Evolutionary conservation across 2,888 invertebrate species (phyloP).

Genomic region (Thera obeliscata): DNA sequence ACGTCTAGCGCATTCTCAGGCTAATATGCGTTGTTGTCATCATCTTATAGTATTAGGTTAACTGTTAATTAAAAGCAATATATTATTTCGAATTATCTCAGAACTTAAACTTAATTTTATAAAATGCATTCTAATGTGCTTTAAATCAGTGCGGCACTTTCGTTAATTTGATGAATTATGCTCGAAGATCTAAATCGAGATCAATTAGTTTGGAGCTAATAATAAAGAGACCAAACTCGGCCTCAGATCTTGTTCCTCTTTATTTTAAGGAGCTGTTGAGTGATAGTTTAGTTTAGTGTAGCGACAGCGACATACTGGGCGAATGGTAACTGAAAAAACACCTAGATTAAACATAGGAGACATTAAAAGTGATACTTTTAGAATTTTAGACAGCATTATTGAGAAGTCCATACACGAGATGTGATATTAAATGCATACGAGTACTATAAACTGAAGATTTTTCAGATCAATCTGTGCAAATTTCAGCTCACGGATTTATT

Average conservation of each 20-base stretch:
- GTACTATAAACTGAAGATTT: no score
- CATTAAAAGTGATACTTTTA: no score
- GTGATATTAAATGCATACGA: no score
- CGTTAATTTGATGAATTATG: conserved; percentile 60
- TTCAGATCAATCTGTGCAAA: not conserved
- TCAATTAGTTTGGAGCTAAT: conserved; percentile 61
- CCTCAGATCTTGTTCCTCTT: conserved; percentile 46
- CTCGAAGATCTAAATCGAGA: conserved; percentile 56
- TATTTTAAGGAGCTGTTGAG: conserved; percentile 53
- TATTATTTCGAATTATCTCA: no score
- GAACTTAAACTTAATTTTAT: conserved; percentile 3
- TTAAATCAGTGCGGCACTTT: conserved; percentile 51
- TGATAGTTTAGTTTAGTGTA: conserved; percentile 48
- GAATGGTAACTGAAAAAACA: not conserved
- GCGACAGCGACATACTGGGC: conserved; percentile 10
- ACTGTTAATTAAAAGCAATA: no score
- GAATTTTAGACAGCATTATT: no score
- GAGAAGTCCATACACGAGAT: no score
- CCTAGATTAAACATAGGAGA: no score
- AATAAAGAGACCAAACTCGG: conserved; percentile 54
- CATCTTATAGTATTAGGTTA: no score
- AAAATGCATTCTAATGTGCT: conserved; percentile 34
- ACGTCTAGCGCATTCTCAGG: no score
- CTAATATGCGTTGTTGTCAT: no score
- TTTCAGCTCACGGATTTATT: no score